These are phyloP conservation scores for Zaprionus ornatus DNA, from an alignment of 1,140 invertebrate species.

Conservation along the genomic window DNA sequence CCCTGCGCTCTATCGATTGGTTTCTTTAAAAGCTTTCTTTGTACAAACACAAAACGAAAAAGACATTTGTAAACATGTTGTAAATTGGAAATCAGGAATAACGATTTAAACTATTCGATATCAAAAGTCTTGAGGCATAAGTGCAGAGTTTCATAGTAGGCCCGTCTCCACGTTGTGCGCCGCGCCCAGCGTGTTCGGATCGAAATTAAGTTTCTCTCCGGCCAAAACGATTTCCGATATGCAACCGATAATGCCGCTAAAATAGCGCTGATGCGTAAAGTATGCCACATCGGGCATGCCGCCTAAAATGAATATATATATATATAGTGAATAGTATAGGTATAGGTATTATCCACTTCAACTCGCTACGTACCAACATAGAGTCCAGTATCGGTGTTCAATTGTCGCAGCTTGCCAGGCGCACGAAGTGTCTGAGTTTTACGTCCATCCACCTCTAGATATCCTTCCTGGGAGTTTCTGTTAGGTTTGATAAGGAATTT, in stretches of 20 bases:
- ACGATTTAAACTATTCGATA: conserved; percentile 73
- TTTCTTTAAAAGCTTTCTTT: conserved; percentile 77
- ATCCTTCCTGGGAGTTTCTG: conserved; percentile 93
- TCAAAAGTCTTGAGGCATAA: conserved; percentile 76
- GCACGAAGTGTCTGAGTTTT: conserved; percentile 90
- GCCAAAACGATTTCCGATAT: conserved; percentile 91
- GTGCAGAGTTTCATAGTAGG: conserved; percentile 79
- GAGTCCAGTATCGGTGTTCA: conserved; percentile 93
- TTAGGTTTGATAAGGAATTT: conserved; percentile 40
- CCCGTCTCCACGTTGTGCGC: conserved; percentile 83
- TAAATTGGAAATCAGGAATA: conserved; percentile 51
- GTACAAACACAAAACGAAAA: conserved; percentile 71
- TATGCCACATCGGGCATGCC: conserved; percentile 90
- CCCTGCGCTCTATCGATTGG: conserved; percentile 25
- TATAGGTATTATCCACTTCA: background rate
- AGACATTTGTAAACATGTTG: conserved; percentile 52
- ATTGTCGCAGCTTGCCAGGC: conserved; percentile 92
- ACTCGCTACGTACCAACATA: conserved; percentile 89
- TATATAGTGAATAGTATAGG: background rate
- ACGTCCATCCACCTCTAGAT: conserved; percentile 93
- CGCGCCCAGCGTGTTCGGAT: conserved; percentile 80
- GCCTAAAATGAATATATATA: conserved; percentile 84
- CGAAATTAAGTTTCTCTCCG: conserved; percentile 86
- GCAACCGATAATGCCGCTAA: conserved; percentile 91
- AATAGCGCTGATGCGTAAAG: conserved; percentile 88